Evolutionary conservation across 2,797 vertebrate species (phyloP).

Genomic region (Danio jaintianensis): DNA sequence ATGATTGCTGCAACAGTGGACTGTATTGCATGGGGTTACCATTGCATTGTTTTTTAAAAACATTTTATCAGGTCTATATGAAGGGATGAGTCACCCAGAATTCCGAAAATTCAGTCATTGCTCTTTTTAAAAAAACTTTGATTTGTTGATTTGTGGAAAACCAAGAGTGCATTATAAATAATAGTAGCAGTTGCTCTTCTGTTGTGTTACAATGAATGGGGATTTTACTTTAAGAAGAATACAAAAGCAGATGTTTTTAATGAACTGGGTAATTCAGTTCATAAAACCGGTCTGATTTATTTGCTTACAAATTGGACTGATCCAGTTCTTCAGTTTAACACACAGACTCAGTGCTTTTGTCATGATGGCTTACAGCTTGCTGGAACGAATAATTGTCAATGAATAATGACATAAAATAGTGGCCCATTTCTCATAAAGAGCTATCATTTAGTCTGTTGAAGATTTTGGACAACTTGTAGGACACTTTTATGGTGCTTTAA

Average conservation of each 20-base stretch:
- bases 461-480: neutral
- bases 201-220: neutral
- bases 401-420: neutral
- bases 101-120: neutral
- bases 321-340: neutral
- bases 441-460: neutral
- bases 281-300: too few relatives aligned
- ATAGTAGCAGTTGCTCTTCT: neutral
- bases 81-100: neutral
- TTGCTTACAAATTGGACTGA: neutral
- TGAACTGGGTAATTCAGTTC: neutral
- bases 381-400: neutral
- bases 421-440: neutral
- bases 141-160: slow-evolving; percentile 9
- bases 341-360: neutral
- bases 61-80: neutral
- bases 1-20: neutral
- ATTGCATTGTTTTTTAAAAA: neutral
- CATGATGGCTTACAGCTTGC: neutral
- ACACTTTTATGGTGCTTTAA: neutral
- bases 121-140: neutral
- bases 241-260: neutral
- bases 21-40: slow-evolving; percentile 11
- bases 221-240: too few relatives aligned
- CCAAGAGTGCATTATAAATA: neutral